Evolutionary conservation across 2,113 vertebrate genomes (phyloP).

Genomic region (Nothocercus nigrocapillus): DNA sequence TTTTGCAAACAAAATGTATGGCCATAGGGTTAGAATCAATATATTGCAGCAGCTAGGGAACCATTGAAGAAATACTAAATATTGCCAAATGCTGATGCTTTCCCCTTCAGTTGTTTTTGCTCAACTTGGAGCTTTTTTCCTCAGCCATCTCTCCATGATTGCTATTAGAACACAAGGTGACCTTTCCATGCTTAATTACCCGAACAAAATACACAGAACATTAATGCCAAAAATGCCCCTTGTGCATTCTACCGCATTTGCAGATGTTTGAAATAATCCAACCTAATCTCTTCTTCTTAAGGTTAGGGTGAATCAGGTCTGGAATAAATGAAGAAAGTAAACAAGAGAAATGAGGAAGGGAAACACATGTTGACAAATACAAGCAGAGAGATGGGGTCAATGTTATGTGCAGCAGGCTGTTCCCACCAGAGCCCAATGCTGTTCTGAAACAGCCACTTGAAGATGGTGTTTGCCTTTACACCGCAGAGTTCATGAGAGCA

Average conservation of each 20-base stretch:
- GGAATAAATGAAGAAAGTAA: slow-evolving; percentile 29
- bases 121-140: neutral
- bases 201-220: slow-evolving; percentile 58
- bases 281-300: slow-evolving; percentile 14
- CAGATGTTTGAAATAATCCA: slow-evolving; percentile 55
- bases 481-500: neutral
- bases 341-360: neutral
- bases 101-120: slow-evolving; percentile 56
- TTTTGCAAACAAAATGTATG: neutral
- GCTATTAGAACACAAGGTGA: slow-evolving; percentile 66
- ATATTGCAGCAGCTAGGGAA: neutral
- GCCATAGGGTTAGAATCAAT: neutral
- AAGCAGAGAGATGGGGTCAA: neutral
- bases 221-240: slow-evolving; percentile 53
- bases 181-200: slow-evolving; percentile 75
- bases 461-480: neutral
- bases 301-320: neutral
- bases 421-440: neutral
- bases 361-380: neutral
- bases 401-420: neutral
- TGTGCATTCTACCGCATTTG: slow-evolving; percentile 32
- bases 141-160: slow-evolving; percentile 5
- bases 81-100: slow-evolving; percentile 17
- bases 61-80: slow-evolving; percentile 36
- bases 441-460: neutral